These are phyloP conservation scores for Sitophilus oryzae DNA, from an alignment of 1,140 invertebrate genomes.

Conservation along the genomic window DNA sequence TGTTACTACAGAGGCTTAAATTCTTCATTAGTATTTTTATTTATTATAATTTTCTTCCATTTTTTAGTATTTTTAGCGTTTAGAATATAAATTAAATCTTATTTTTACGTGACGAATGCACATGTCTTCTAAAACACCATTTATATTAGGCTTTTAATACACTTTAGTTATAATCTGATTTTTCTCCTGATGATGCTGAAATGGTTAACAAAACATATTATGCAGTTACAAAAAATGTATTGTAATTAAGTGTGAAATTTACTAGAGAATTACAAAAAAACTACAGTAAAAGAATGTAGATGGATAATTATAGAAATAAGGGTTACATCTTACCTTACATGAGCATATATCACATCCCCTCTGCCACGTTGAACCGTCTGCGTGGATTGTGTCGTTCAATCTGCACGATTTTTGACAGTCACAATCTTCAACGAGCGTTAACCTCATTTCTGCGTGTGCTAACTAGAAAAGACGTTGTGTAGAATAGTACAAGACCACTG, in stretches of 20 bases:
- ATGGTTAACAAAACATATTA: too few species aligned
- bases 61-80: too few species aligned
- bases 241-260: slow-evolving; percentile 7
- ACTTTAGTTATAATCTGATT: too few species aligned
- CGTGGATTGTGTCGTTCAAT: slow-evolving; percentile 64
- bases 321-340: slow-evolving; percentile 61
- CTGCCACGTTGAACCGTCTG: slow-evolving; percentile 77
- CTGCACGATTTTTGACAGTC: slow-evolving; percentile 84
- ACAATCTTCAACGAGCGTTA: slow-evolving; percentile 75
- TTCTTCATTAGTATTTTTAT: too few species aligned
- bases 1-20: too few species aligned
- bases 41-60: too few species aligned
- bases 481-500: slow-evolving; percentile 35
- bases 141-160: too few species aligned
- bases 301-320: neutral
- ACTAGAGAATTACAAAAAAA: neutral
- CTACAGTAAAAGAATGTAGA: neutral
- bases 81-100: too few species aligned
- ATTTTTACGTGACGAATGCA: too few species aligned
- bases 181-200: too few species aligned
- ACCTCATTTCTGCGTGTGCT: slow-evolving; percentile 65
- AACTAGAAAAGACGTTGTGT: slow-evolving; percentile 56
- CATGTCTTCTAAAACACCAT: too few species aligned
- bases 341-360: slow-evolving; percentile 74
- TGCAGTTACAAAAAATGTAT: too few species aligned